Evolutionary conservation across 2,888 invertebrate genomes (phyloP).

Genomic region (Thecocarcelia acutangulata): DNA sequence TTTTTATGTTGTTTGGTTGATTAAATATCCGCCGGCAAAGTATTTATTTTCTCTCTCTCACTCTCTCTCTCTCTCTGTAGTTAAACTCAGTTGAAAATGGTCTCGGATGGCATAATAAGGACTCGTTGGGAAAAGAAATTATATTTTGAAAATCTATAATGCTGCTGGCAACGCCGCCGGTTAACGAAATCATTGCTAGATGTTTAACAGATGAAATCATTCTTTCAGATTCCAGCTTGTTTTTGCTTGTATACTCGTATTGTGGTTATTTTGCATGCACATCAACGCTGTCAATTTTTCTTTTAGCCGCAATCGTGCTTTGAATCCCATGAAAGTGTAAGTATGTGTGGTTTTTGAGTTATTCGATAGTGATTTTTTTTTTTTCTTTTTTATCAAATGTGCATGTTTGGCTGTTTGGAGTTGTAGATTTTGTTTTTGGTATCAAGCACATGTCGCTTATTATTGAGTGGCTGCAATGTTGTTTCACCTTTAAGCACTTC

Average conservation of each 20-base stretch:
- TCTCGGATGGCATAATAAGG: too few species aligned
- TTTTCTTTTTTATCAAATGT: too few species aligned
- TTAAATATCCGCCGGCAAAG: too few species aligned
- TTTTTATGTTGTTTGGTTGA: too few species aligned
- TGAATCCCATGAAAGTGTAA: conserved; percentile 55
- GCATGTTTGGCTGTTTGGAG: conserved; percentile 34
- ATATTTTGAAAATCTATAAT: too few species aligned
- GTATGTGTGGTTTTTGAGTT: conserved; percentile 38
- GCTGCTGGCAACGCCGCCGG: too few species aligned
- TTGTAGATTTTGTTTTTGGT: conserved; percentile 12
- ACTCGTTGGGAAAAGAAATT: too few species aligned
- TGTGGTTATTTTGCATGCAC: conserved; percentile 54
- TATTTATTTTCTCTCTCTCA: too few species aligned
- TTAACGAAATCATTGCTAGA: too few species aligned
- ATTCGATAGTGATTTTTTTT: conserved; percentile 20
- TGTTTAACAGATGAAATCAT: background rate
- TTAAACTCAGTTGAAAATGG: too few species aligned
- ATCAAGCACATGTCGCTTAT: conserved; percentile 60
- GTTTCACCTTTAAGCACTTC: conserved; percentile 60
- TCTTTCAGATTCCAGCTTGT: background rate
- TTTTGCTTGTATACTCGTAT: too few species aligned
- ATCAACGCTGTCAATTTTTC: conserved; percentile 34
- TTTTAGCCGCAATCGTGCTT: conserved; percentile 62
- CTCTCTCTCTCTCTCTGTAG: too few species aligned
- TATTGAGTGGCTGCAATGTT: conserved; percentile 51